Conservation (phyloP, 1,140 invertebrate species). For the Pseudoatta argentina region DNA sequence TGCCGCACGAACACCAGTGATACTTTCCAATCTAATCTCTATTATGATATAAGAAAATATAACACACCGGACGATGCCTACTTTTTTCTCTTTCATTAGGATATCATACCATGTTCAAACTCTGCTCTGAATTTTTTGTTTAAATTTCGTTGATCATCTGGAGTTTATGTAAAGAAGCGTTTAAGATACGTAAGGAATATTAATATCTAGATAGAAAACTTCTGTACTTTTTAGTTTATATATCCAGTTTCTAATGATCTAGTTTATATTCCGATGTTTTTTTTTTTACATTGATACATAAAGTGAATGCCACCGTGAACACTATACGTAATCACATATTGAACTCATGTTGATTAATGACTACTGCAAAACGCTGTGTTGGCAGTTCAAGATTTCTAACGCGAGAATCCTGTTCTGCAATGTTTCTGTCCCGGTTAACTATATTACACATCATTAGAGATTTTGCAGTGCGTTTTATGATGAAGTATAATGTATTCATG, state of each 20-base stretch:
- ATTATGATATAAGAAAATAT: slow-evolving; percentile 1
- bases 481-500: slow-evolving; percentile 18
- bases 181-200: not conserved
- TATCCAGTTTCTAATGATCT: not conserved
- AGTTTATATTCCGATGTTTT: not conserved
- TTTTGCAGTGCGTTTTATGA: slow-evolving; percentile 18
- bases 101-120: not conserved
- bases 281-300: not conserved
- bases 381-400: slow-evolving; percentile 31
- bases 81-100: not conserved
- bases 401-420: not conserved
- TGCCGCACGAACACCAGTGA: not conserved
- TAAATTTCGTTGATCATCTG: not conserved
- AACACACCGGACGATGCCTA: not conserved
- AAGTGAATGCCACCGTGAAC: slow-evolving; percentile 10
- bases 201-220: not conserved
- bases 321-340: not conserved
- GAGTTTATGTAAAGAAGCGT: not conserved
- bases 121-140: not conserved
- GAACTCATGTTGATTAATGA: slow-evolving; percentile 30
- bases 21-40: slow-evolving; percentile 44
- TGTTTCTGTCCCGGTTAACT: slow-evolving; percentile 32
- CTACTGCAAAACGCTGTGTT: not conserved
- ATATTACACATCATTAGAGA: slow-evolving; percentile 26
- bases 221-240: not conserved